Evolutionary conservation across 2,797 vertebrate species (phyloP).

Genomic region (Enteromius viviparus): DNA sequence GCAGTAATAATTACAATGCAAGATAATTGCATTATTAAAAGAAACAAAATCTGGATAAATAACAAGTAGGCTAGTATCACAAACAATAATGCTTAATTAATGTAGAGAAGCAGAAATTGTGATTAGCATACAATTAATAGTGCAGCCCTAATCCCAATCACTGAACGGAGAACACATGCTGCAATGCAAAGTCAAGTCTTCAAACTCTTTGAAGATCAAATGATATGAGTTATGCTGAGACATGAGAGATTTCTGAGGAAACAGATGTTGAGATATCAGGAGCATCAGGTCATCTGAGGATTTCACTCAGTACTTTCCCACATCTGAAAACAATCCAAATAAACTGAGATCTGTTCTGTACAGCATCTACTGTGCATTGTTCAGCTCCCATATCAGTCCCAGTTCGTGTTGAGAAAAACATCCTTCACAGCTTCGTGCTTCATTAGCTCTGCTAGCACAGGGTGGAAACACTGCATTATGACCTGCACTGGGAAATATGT

Average conservation of each 20-base stretch:
- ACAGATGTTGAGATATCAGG: slow-evolving; percentile 17
- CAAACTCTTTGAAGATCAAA: neutral
- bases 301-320: slow-evolving; percentile 36
- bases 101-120: neutral
- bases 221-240: neutral
- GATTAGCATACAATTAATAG: neutral
- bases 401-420: neutral
- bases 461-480: slow-evolving; percentile 5
- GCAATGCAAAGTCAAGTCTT: no score
- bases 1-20: neutral
- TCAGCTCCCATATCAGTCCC: neutral
- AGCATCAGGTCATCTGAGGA: slow-evolving; percentile 23
- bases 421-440: neutral
- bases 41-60: neutral
- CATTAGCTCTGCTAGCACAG: slow-evolving; percentile 2
- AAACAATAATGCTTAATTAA: neutral
- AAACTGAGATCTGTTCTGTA: slow-evolving; percentile 7
- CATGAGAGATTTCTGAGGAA: neutral
- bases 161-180: neutral
- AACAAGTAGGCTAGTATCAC: neutral
- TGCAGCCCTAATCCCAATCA: neutral
- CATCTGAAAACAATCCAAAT: slow-evolving; percentile 19
- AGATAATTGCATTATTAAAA: neutral
- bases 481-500: slow-evolving; percentile 13
- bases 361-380: slow-evolving; percentile 25